Evolutionary conservation across 2,888 invertebrate genomes (phyloP).

Genomic region (Andrena marginata): DNA sequence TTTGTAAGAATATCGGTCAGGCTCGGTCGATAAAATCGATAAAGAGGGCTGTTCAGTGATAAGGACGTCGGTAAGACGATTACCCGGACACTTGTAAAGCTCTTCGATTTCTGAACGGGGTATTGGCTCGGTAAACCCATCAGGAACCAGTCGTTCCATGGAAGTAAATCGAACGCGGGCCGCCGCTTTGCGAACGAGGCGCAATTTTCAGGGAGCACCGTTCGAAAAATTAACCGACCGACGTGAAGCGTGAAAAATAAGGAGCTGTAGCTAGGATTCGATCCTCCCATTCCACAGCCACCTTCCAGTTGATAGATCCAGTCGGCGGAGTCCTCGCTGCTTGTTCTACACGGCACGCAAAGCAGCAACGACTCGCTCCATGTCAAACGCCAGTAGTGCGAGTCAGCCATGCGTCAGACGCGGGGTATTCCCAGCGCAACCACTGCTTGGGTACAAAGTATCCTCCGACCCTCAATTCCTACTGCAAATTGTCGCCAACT

Average conservation of each 20-base stretch:
- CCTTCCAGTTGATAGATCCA: not conserved
- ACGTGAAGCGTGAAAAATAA: not conserved
- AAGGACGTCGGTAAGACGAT: conserved; percentile 6
- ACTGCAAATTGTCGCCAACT: not conserved
- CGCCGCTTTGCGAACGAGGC: not conserved
- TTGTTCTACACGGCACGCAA: not conserved
- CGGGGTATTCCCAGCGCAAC: not conserved
- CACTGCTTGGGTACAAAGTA: not conserved
- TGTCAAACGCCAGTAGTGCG: not conserved
- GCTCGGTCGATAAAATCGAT: not conserved
- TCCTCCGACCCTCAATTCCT: not conserved
- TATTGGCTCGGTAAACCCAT: conserved; percentile 1
- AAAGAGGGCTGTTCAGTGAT: not conserved
- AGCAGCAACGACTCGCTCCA: not conserved
- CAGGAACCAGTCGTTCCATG: not conserved
- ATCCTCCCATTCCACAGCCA: not conserved
- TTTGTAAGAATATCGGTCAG: not conserved
- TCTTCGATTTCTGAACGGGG: not conserved
- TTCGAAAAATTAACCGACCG: not conserved
- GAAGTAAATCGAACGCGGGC: not conserved
- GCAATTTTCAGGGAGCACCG: not conserved
- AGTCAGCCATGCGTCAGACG: not conserved
- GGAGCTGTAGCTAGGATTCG: not conserved
- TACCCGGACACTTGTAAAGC: not conserved
- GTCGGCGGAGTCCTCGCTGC: not conserved